Base-by-base conservation (phyloP, 1,140 invertebrate genomes). In the Amyelois transitella region DNA sequence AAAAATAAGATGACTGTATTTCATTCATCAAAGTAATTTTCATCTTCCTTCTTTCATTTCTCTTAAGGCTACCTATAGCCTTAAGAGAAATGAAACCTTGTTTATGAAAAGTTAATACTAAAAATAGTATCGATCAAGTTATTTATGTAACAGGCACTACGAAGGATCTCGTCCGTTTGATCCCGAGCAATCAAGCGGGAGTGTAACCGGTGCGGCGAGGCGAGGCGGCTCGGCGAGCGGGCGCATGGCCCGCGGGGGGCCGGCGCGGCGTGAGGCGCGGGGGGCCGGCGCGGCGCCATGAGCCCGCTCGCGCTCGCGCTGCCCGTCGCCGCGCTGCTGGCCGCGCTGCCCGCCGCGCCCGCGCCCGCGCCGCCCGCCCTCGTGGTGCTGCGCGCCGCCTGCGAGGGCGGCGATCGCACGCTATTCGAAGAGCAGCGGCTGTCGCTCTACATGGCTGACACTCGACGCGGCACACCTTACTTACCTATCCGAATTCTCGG, bases 321-420 rank as follows among this genome's bases (percentile, higher is more conserved):
- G 53, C 44, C 38, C 53, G 50, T 54, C 49, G 47, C 50, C 53
- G 53, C 51, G 43, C 43, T 53, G 51, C 32, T 47, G 48, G 38
- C 44, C 49, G 62, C 59, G 24, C 55, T 54, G 51, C 21, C 56
- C 53, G 62, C 48, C 53, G 20, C 45, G 51, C 48, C 28, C 43
- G 20, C 24, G 1, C 20, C 57, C 17, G 10, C 65, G 20, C 58
- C 53, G 12, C 18, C 54, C 19, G 28, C 51, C 18, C 64, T 70
- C 49, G 67, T 77, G 2, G 59, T 75, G 43, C 62, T 75, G 38
- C 65, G 72, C 20, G 62, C 62, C 48, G 67, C 63, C 3, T 72
- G 64, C 54, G 24, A 32, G 19, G 38, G 47, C 25, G 43, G 43
- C 57, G 59, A 61, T 59, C 44, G 47, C 18, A 18, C 38, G 28